These are phyloP conservation scores for Smithornis capensis DNA, from an alignment of 2,113 vertebrate species.

Conservation along the genomic window DNA sequence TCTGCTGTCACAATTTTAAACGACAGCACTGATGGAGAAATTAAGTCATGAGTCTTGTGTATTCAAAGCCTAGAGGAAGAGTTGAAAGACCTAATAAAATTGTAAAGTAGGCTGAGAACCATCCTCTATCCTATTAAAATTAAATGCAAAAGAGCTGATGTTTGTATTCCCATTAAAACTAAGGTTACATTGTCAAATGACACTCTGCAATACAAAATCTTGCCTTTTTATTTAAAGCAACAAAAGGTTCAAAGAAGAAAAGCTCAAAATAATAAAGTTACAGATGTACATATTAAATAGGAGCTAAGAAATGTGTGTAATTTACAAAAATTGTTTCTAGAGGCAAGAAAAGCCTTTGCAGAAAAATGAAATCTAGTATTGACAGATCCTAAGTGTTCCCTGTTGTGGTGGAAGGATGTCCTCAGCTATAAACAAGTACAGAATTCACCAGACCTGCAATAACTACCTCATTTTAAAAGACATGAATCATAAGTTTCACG, in stretches of 20 bases:
- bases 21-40: not conserved
- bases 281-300: not conserved
- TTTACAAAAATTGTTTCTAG: not conserved
- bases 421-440: not conserved
- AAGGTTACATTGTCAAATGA: not conserved
- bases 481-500: not conserved
- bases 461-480: not conserved
- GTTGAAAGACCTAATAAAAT: not conserved
- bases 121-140: not conserved
- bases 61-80: not conserved
- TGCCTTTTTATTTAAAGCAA: not conserved
- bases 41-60: not conserved
- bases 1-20: not conserved
- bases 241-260: not conserved
- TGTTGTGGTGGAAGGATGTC: not conserved
- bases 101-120: not conserved
- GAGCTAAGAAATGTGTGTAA: not conserved
- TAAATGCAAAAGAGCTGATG: not conserved
- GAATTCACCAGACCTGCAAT: not conserved
- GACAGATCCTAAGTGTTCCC: not conserved
- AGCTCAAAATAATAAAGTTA: not conserved
- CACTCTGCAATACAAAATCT: not conserved
- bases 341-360: not conserved
- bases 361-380: not conserved
- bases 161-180: not conserved